These are phyloP conservation scores for Oppia nitens DNA, from an alignment of 1,140 invertebrate genomes.

Conservation along the genomic window DNA sequence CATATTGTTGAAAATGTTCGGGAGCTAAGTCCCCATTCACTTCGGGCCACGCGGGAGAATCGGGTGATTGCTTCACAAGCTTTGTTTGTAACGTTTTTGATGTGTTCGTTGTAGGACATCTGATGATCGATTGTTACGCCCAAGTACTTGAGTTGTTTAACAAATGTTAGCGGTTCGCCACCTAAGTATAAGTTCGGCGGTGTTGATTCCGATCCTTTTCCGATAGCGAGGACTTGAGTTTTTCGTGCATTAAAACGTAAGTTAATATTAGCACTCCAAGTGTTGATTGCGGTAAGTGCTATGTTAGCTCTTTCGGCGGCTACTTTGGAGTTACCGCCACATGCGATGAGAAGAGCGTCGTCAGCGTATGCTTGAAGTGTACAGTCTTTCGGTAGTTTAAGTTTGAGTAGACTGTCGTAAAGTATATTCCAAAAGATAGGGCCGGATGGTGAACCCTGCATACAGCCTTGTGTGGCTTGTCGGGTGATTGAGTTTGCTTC, in stretches of 20 bases:
- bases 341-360: slow-evolving; percentile 3
- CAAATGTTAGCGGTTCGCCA: not conserved
- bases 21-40: not conserved
- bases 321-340: not conserved
- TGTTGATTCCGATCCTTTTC: not conserved
- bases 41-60: not conserved
- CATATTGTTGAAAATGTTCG: not conserved
- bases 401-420: slow-evolving; percentile 3
- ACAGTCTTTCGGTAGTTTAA: not conserved
- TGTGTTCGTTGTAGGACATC: not conserved
- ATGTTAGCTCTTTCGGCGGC: not conserved
- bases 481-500: not conserved
- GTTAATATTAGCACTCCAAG: slow-evolving; percentile 12
- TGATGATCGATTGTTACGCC: slow-evolving; percentile 5
- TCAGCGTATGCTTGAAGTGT: not conserved
- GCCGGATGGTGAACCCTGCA: slow-evolving; percentile 2
- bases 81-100: not conserved
- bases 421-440: slow-evolving; percentile 10
- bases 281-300: not conserved
- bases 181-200: not conserved
- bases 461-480: not conserved
- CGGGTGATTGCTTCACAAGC: not conserved
- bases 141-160: not conserved
- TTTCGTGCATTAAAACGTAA: slow-evolving; percentile 12
- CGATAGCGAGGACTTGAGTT: slow-evolving; percentile 1